Percentiles rank a stretch among this genome's conserved stretches.
Conservation (phyloP, 2,888 invertebrate species). For the Stegophylla sp. region DNA sequence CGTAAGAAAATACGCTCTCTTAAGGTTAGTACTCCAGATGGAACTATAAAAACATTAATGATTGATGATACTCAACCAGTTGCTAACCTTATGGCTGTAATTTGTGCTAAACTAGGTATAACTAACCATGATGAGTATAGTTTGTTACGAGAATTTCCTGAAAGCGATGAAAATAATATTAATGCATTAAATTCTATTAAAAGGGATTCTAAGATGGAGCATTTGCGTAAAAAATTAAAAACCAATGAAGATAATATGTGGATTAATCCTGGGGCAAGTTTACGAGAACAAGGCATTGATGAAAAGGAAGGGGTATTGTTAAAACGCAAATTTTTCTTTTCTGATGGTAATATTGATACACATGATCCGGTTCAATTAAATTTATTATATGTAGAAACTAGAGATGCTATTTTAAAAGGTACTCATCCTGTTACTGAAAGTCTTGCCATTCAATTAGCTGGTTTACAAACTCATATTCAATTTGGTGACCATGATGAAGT, state of each 20-base stretch:
- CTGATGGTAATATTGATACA: slow-evolving; percentile 97
- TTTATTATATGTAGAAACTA: slow-evolving; percentile 91
- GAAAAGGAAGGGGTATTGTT: slow-evolving; percentile 90
- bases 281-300: slow-evolving; percentile 95
- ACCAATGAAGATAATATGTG: slow-evolving; percentile 99
- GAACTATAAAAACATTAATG: slow-evolving; percentile 91
- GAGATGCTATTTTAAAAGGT: slow-evolving; percentile 95
- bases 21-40: slow-evolving; percentile 94
- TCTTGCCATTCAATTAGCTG: slow-evolving; percentile 94
- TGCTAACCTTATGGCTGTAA: slow-evolving; percentile 98
- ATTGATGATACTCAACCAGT: slow-evolving; percentile 99
- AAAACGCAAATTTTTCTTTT: slow-evolving; percentile 95
- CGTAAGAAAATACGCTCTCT: slow-evolving; percentile 92
- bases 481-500: slow-evolving; percentile 92
- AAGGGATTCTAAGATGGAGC: slow-evolving; percentile 94
- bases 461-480: slow-evolving; percentile 97
- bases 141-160: slow-evolving; percentile 87
- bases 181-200: slow-evolving; percentile 91
- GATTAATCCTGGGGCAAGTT: slow-evolving; percentile 96
- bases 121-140: slow-evolving; percentile 99
- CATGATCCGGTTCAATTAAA: slow-evolving; percentile 97
- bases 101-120: slow-evolving; percentile 92
- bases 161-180: slow-evolving; percentile 77
- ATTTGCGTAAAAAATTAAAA: slow-evolving; percentile 91
- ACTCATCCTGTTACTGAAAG: slow-evolving; percentile 97